Evolutionary conservation across 2,113 vertebrate genomes (phyloP), one percentile per base, ranked within the genome.

Genomic region (Campylorhamphus procurvoides): DNA sequence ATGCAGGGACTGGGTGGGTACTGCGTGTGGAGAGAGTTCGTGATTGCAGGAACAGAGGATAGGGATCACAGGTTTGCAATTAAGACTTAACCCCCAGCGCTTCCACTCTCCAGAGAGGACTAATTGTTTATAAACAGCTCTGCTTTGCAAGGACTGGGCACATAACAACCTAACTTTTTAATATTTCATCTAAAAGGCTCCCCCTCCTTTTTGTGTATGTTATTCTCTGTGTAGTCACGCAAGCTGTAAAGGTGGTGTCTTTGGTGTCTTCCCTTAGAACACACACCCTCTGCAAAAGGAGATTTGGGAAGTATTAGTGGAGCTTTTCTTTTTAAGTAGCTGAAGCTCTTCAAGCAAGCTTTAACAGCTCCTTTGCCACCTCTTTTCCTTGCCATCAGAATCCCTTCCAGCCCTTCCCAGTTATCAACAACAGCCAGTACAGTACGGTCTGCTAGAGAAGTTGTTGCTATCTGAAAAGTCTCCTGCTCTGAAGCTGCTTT

Each of bases 21-120:
- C 25, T 60, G 46, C 10, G 2, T n/a, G 19, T 17, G 33, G 39
- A 60, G 31, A 20, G 81, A 53, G 53, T 50, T n/a, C 50, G 53
- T 0, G 0, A n/a, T 31, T 39, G 27, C 50, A 77, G 55, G 42
- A 89, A 33, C 0, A 4, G 33, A 67, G 67, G 22, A 46, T 73
- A 35, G 24, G 14, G 55, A 33, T 76, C 37, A 22, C 72, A 73
- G 35, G 16, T 35, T 92, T 10, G 3, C 44, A 50, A 7, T 93
- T 82, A 35, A 50, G 12, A 14, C 59, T 76, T 63, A 72, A 90
- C 69, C 25, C 28, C 28, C 49, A 66, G 80, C 28, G 50, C 40
- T 83, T 72, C 55, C 14, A 62, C 31, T 92, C 1, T 0, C 35
- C 56, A 64, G 55, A 81, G 68, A 25, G 33, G 37, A 49, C 46